These are phyloP conservation scores for Corythoichthys intestinalis DNA, from an alignment of 2,113 vertebrate species.

Conservation along the genomic window DNA sequence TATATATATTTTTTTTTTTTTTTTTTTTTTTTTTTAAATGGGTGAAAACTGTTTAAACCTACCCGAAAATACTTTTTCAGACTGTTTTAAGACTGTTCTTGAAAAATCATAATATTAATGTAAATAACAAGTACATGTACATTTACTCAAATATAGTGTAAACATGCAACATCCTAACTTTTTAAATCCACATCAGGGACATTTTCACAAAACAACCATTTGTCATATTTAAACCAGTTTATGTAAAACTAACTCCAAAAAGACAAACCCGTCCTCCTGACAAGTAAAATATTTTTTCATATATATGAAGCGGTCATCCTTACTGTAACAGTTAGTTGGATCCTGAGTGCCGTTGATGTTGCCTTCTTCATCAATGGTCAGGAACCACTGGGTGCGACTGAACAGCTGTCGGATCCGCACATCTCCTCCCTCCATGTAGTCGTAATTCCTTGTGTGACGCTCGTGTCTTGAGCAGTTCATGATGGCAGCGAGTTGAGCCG, in stretches of 20 bases:
- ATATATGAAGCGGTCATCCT: conserved; percentile 52
- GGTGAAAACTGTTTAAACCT: too few species aligned
- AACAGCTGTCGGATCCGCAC: conserved; percentile 94
- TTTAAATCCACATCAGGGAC: background rate
- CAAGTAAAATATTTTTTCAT: background rate
- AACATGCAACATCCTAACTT: background rate
- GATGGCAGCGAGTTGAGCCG: conserved; percentile 90
- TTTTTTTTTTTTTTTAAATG: too few species aligned
- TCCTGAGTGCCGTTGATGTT: conserved; percentile 94
- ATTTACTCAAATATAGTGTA: background rate
- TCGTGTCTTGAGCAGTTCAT: conserved; percentile 97
- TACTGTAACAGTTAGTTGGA: conserved; percentile 93
- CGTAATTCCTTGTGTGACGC: conserved; percentile 92
- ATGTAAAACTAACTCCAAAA: background rate
- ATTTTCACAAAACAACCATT: background rate
- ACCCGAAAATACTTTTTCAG: too few species aligned
- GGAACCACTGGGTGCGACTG: conserved; percentile 97
- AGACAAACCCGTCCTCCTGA: background rate
- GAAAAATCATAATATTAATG: too few species aligned
- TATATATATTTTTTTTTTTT: too few species aligned
- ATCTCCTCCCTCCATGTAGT: conserved; percentile 99
- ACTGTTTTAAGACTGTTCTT: too few species aligned
- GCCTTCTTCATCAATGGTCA: conserved; percentile 90
- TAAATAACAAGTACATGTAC: background rate
- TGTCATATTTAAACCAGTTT: background rate